A percentile compares a stretch with the other conserved stretches of the same genome.
phyloP scores from a whole-genome alignment of 2,113 vertebrate species.

The Lamprotornis superbus region DNA sequence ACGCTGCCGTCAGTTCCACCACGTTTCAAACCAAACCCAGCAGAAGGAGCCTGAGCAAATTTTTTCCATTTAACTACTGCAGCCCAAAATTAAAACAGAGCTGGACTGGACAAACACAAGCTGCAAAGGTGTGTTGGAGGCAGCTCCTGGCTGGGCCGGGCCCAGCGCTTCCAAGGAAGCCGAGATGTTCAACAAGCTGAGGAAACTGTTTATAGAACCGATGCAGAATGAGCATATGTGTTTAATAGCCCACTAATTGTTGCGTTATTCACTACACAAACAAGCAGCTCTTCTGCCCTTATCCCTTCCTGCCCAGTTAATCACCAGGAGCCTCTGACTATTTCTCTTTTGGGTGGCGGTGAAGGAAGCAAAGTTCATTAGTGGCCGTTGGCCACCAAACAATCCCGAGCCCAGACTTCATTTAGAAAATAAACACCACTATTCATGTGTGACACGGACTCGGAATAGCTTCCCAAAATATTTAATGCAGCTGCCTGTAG shows the following conservation, averaged over 20 bases:
- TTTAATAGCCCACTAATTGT: conserved; percentile 62
- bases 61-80: not conserved
- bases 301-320: conserved; percentile 61
- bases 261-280: conserved; percentile 60
- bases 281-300: conserved; percentile 56
- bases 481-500: conserved; percentile 33
- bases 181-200: not conserved
- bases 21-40: not conserved
- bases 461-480: conserved; percentile 50
- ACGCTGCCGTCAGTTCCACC: not conserved
- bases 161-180: not conserved
- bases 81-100: not conserved
- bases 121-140: not conserved
- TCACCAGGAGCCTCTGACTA: conserved; percentile 54
- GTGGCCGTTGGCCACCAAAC: conserved; percentile 25
- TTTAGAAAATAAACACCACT: conserved; percentile 52
- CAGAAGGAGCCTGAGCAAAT: not conserved
- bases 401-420: not conserved
- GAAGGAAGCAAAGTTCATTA: conserved; percentile 63
- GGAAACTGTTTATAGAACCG: conserved; percentile 28
- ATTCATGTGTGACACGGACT: not conserved
- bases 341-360: conserved; percentile 38
- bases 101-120: not conserved
- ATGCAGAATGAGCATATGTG: conserved; percentile 29
- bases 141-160: not conserved